phyloP scores from a whole-genome alignment of 2,113 vertebrate species.

The Collichthys lucidus region DNA sequence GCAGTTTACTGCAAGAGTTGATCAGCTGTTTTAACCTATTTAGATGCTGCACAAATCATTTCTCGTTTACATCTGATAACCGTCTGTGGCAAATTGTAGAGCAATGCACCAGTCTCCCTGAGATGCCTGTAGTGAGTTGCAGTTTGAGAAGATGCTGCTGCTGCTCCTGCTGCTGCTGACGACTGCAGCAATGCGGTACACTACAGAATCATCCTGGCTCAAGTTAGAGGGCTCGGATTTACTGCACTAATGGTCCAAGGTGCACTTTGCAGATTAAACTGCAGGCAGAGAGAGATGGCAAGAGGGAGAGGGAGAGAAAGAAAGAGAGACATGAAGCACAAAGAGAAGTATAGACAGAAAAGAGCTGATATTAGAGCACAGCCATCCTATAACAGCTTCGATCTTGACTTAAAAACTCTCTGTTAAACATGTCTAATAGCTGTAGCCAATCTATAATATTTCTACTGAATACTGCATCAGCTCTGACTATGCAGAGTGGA shows the following conservation, averaged over 20 bases:
- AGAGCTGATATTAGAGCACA: slow-evolving; percentile 6
- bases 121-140: slow-evolving; percentile 68
- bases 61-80: slow-evolving; percentile 14
- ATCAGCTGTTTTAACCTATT: slow-evolving; percentile 29
- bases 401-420: not conserved
- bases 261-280: slow-evolving; percentile 77
- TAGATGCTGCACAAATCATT: slow-evolving; percentile 13
- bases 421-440: not conserved
- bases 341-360: slow-evolving; percentile 11
- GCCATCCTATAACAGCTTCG: not conserved
- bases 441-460: slow-evolving; percentile 2
- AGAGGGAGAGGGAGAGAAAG: slow-evolving; percentile 1
- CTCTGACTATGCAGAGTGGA: not conserved
- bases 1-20: slow-evolving; percentile 3
- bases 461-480: slow-evolving; percentile 19
- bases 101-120: slow-evolving; percentile 69
- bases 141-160: slow-evolving; percentile 63
- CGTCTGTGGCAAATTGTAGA: slow-evolving; percentile 21
- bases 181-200: slow-evolving; percentile 83
- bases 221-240: slow-evolving; percentile 76
- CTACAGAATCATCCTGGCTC: slow-evolving; percentile 67
- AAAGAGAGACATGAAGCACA: not conserved
- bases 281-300: slow-evolving; percentile 35
- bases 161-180: slow-evolving; percentile 33
- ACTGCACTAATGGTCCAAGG: slow-evolving; percentile 73